These are phyloP conservation scores for Glossosoma conforme DNA, from an alignment of 1,140 invertebrate genomes.

Conservation along the genomic window DNA sequence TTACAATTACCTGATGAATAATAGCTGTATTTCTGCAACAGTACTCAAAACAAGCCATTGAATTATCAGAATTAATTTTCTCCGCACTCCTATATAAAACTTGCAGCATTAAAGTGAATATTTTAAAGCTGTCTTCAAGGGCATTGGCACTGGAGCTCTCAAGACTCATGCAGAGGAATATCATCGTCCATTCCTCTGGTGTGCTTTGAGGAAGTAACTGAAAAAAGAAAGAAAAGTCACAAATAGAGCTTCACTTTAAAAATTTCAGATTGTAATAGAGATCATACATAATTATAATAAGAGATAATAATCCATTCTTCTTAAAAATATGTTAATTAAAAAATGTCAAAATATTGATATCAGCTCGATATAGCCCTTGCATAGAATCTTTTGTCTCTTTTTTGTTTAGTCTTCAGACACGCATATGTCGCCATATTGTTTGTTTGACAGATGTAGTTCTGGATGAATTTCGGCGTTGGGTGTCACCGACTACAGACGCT, in stretches of 20 bases:
- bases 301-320: no score
- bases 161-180: constrained; percentile 7
- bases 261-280: not conserved
- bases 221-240: constrained; percentile 6
- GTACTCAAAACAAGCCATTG: constrained; percentile 20
- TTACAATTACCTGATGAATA: constrained; percentile 17
- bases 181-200: constrained; percentile 17
- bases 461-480: no score
- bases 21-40: constrained; percentile 20
- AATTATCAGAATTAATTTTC: constrained; percentile 7
- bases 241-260: not conserved
- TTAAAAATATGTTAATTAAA: no score
- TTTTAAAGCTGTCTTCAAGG: not conserved
- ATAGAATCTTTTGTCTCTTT: no score
- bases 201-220: constrained; percentile 23
- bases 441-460: no score
- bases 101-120: constrained; percentile 15
- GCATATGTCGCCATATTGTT: no score
- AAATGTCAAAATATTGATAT: no score
- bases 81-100: constrained; percentile 3
- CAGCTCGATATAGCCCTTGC: no score
- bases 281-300: constrained; percentile 1
- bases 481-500: no score
- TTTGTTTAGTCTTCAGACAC: no score
- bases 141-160: no score